Conservation (phyloP, 2,888 invertebrate species). For the Clostera curtula region DNA sequence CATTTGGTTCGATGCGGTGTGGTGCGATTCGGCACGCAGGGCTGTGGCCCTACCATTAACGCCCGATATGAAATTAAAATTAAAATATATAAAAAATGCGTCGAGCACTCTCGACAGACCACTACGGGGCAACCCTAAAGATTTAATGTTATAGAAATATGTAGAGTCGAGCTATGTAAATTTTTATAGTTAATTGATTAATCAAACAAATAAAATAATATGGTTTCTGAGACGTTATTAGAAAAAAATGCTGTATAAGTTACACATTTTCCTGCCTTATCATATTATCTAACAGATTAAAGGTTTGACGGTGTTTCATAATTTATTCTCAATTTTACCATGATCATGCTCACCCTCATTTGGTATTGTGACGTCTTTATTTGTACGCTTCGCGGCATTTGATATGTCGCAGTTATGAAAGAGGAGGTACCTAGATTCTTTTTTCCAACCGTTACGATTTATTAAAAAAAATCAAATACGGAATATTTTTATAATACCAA, state of each 20-base stretch:
- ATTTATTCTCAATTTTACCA: too few species aligned
- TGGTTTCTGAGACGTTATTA: too few species aligned
- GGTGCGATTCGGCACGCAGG: conserved; percentile 69
- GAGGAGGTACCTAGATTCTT: too few species aligned
- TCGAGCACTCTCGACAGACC: conserved; percentile 68
- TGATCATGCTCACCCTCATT: too few species aligned
- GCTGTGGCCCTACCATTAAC: conserved; percentile 68
- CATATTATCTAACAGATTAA: too few species aligned
- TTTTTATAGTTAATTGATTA: not conserved
- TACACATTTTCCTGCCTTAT: too few species aligned
- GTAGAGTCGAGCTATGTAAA: conserved; percentile 29
- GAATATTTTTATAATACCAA: conserved; percentile 8
- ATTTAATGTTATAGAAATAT: conserved; percentile 42
- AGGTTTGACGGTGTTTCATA: too few species aligned
- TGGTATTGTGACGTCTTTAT: too few species aligned
- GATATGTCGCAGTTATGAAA: too few species aligned
- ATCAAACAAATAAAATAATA: not conserved
- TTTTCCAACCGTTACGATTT: too few species aligned
- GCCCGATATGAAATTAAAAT: conserved; percentile 74
- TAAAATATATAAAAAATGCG: conserved; percentile 72
- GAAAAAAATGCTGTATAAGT: too few species aligned
- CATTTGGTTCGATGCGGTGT: conserved; percentile 62
- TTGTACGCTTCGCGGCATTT: too few species aligned
- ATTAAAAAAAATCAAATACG: conserved; percentile 4
- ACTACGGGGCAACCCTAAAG: conserved; percentile 70